Conservation (phyloP, 1,140 invertebrate genomes). For the Zaprionus taronus region DNA sequence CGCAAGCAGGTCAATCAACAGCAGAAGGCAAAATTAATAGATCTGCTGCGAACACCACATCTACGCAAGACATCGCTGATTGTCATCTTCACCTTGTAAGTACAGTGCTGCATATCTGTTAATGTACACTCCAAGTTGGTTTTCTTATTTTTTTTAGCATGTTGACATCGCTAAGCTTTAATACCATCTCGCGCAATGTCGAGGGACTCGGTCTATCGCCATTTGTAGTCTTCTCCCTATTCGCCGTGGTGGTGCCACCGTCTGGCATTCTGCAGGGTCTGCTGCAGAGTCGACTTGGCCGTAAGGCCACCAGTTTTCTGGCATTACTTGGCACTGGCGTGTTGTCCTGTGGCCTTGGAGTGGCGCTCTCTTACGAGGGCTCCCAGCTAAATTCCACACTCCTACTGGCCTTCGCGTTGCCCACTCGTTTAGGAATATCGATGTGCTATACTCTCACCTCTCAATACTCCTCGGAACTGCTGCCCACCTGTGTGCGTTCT, state of each 20-base stretch:
- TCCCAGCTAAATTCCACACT: constrained; percentile 54
- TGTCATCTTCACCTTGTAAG: constrained; percentile 64
- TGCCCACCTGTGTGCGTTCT: constrained; percentile 70
- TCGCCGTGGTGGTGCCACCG: constrained; percentile 62
- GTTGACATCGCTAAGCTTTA: constrained; percentile 63
- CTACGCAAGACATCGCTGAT: constrained; percentile 52
- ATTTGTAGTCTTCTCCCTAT: constrained; percentile 73
- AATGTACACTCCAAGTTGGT: neutral
- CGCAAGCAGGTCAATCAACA: constrained; percentile 59
- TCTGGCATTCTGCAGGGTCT: constrained; percentile 65
- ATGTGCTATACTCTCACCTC: constrained; percentile 70
- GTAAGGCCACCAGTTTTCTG: constrained; percentile 64
- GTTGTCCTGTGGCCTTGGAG: constrained; percentile 72
- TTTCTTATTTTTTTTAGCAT: constrained; percentile 50
- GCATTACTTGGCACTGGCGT: constrained; percentile 58
- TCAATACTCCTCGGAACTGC: constrained; percentile 64
- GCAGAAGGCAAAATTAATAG: constrained; percentile 50
- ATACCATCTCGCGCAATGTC: constrained; percentile 67
- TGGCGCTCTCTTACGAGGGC: constrained; percentile 56
- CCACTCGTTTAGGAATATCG: constrained; percentile 66
- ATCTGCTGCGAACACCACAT: constrained; percentile 58
- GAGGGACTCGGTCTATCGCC: constrained; percentile 67
- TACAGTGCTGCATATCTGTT: neutral
- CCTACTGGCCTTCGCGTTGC: constrained; percentile 65
- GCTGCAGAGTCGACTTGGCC: constrained; percentile 62